These are phyloP conservation scores for Alethe castanea DNA, from an alignment of 2,113 vertebrate genomes.

Conservation along the genomic window DNA sequence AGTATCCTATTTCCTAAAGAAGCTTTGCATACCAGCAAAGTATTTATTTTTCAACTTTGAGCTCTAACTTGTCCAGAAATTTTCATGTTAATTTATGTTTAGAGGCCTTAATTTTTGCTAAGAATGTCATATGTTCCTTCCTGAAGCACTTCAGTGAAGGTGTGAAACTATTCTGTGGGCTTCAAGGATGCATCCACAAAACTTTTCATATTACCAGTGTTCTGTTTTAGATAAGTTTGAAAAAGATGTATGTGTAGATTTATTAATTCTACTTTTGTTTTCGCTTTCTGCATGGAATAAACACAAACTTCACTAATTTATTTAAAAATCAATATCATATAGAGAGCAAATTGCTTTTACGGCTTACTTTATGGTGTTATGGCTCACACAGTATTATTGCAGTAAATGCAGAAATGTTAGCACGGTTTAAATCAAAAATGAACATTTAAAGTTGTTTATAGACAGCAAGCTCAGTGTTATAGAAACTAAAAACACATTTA, in stretches of 20 bases:
- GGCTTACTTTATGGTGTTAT: constrained; percentile 17
- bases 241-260: neutral
- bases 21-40: neutral
- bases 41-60: neutral
- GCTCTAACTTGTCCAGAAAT: neutral
- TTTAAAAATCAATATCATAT: constrained; percentile 67
- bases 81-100: neutral
- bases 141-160: neutral
- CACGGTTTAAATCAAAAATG: constrained; percentile 48
- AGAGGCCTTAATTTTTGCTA: neutral
- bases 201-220: neutral
- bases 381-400: constrained; percentile 17
- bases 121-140: neutral
- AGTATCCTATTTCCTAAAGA: neutral
- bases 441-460: neutral
- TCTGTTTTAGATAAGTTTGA: neutral
- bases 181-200: neutral
- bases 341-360: constrained; percentile 57
- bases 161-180: neutral
- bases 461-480: neutral
- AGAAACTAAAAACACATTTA: neutral
- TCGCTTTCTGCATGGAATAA: neutral
- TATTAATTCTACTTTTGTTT: constrained; percentile 27
- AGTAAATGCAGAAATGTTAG: constrained; percentile 53
- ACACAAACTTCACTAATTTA: constrained; percentile 47